Conservation (phyloP, 1,140 invertebrate species). For the Chironomus tepperi region DNA sequence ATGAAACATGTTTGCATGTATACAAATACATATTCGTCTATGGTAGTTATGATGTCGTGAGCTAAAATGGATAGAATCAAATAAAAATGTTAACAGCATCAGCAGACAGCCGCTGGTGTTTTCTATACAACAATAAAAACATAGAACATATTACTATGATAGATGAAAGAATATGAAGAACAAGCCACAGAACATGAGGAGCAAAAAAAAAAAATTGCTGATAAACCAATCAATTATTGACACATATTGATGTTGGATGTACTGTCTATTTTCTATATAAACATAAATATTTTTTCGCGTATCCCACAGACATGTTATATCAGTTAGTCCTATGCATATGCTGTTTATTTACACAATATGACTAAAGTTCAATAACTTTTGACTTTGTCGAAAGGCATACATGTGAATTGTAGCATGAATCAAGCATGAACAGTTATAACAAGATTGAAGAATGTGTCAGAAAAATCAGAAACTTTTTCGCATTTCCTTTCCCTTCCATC, state of each 20-base stretch:
- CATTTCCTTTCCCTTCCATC: background rate
- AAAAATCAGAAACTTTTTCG: background rate
- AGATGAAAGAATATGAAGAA: background rate
- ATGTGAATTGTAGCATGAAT: background rate
- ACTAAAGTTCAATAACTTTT: background rate
- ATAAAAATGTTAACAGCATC: too few species aligned
- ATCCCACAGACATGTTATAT: background rate
- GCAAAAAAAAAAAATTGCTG: background rate
- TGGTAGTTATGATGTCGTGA: too few species aligned
- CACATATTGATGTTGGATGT: background rate
- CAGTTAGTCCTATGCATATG: background rate
- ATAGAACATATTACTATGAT: too few species aligned
- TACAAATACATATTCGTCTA: too few species aligned
- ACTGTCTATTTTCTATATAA: background rate
- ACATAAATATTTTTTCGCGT: background rate
- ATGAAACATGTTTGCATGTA: background rate
- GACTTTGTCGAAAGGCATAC: background rate
- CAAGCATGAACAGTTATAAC: background rate
- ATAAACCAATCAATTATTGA: conserved; percentile 14
- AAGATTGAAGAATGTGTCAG: background rate
- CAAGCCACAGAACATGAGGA: background rate
- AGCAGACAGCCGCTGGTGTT: too few species aligned
- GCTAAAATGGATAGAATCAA: too few species aligned
- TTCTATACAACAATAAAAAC: too few species aligned
- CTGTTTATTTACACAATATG: background rate